phyloP scores from a whole-genome alignment of 1,140 invertebrate species.

The Planococcus citri region DNA sequence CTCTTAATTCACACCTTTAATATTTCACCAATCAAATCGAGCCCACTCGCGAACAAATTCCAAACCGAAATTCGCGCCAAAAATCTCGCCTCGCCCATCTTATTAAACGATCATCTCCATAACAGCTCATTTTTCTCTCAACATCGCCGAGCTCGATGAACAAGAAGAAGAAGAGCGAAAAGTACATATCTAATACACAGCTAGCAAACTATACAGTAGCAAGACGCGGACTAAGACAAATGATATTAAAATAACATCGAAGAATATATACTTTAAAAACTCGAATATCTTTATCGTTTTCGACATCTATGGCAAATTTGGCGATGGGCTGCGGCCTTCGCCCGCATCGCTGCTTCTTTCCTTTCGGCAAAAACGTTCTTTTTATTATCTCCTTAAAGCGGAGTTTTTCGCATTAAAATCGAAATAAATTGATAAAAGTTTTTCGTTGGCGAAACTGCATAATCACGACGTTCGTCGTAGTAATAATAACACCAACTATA shows the following conservation, averaged over 20 bases:
- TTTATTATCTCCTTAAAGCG: not conserved
- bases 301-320: not conserved
- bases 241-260: conserved; percentile 1
- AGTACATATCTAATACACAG: too few relatives aligned
- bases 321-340: not conserved
- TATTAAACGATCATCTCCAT: too few relatives aligned
- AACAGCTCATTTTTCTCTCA: too few relatives aligned
- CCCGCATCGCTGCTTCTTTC: too few relatives aligned
- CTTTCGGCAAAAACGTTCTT: not conserved
- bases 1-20: too few relatives aligned
- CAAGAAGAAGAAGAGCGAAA: too few relatives aligned
- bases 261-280: conserved; percentile 2
- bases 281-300: conserved; percentile 1
- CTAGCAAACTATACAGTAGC: too few relatives aligned
- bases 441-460: not conserved
- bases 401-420: conserved; percentile 7
- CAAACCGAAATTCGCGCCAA: too few relatives aligned
- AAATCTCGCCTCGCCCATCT: too few relatives aligned
- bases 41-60: too few relatives aligned
- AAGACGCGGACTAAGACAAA: not conserved
- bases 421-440: conserved; percentile 2
- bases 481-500: not conserved
- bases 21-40: too few relatives aligned
- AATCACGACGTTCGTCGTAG: not conserved
- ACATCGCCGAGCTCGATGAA: too few relatives aligned